These are phyloP conservation scores for Polypedilum pembai DNA, from an alignment of 1,140 invertebrate genomes.

Conservation along the genomic window DNA sequence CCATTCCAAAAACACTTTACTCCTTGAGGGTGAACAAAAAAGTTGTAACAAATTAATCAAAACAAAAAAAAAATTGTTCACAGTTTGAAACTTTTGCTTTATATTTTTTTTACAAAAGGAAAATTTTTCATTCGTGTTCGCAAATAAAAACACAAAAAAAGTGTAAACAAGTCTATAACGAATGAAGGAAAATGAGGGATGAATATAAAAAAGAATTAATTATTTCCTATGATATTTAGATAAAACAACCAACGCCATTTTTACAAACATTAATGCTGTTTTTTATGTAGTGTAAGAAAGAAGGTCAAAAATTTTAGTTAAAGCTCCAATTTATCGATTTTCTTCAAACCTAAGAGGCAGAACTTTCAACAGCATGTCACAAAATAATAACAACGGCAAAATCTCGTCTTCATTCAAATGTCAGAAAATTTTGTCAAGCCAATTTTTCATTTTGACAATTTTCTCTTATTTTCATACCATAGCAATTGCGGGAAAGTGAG, in stretches of 20 bases:
- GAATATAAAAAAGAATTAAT: conserved; percentile 14
- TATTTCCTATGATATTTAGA: not conserved
- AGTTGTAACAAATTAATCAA: no score
- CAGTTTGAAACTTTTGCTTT: no score
- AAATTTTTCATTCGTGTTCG: not conserved
- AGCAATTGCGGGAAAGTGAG: not conserved
- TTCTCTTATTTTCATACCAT: no score
- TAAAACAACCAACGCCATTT: not conserved
- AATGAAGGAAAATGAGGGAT: not conserved
- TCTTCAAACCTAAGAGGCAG: not conserved
- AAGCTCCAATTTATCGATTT: not conserved
- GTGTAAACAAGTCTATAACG: not conserved
- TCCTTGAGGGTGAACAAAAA: no score
- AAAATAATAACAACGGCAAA: not conserved
- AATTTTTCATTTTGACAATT: conserved; percentile 18
- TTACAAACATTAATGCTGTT: not conserved
- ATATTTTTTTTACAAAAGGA: no score
- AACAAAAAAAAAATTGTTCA: no score
- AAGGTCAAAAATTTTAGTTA: not conserved
- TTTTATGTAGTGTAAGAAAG: not conserved
- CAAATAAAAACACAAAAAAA: not conserved
- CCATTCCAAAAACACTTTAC: no score
- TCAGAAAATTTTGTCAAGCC: not conserved
- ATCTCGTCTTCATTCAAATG: conserved; percentile 9
- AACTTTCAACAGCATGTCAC: not conserved